phyloP scores from a whole-genome alignment of 2,113 vertebrate species.

The Alosa alosa region DNA sequence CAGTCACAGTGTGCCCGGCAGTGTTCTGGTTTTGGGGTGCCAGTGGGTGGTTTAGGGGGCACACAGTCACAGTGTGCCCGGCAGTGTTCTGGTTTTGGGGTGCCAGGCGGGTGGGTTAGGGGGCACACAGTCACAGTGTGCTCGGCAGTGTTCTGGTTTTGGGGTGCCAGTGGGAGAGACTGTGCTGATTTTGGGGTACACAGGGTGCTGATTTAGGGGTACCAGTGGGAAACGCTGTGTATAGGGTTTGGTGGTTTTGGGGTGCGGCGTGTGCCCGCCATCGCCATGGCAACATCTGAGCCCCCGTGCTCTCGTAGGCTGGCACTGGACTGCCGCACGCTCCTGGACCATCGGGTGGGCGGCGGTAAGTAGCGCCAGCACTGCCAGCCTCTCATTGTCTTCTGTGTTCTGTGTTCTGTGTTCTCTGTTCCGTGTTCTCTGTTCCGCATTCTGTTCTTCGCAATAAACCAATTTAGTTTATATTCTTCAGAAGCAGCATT shows the following conservation, averaged over 20 bases:
- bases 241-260: background rate
- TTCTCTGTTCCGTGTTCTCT: too few species aligned
- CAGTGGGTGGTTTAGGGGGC: background rate
- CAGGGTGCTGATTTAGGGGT: background rate
- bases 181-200: background rate
- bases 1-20: too few species aligned
- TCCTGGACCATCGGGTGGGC: constrained; percentile 64
- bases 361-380: constrained; percentile 53
- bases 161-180: background rate
- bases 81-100: background rate
- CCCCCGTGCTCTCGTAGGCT: constrained; percentile 68
- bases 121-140: too few species aligned
- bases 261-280: constrained; percentile 45
- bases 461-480: too few species aligned
- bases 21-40: background rate
- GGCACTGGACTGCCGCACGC: constrained; percentile 70
- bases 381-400: constrained; percentile 24
- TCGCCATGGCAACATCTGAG: constrained; percentile 64
- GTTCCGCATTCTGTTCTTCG: too few species aligned
- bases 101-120: too few species aligned
- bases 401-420: background rate
- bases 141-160: background rate
- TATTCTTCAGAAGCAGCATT: too few species aligned
- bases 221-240: too few species aligned
- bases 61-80: too few species aligned